Conservation (phyloP, 2,113 vertebrate genomes). For the Verasper variegatus region DNA sequence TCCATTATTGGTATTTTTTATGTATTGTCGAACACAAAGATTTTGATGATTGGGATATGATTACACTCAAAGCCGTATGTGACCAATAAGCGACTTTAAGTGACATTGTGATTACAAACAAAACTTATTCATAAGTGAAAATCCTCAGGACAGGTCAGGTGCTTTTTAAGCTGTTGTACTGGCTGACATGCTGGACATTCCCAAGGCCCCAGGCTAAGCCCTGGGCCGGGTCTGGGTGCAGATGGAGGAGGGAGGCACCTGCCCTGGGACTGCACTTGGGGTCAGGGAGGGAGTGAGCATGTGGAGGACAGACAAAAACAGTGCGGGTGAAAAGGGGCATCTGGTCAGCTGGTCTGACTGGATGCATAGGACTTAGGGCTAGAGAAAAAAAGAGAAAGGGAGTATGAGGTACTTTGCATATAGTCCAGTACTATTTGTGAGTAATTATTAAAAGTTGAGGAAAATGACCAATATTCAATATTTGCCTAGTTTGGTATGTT, state of each 20-base stretch:
- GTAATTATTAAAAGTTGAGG: too few species aligned
- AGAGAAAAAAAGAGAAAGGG: too few species aligned
- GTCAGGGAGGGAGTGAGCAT: constrained; percentile 20
- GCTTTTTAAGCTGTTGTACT: constrained; percentile 33
- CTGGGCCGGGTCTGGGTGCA: not conserved
- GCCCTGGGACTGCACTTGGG: not conserved
- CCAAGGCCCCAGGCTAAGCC: constrained; percentile 16
- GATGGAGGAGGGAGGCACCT: constrained; percentile 21
- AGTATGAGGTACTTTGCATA: too few species aligned
- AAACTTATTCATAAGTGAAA: not conserved
- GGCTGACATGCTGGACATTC: constrained; percentile 30
- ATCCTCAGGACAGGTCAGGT: constrained; percentile 28
- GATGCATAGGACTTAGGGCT: not conserved
- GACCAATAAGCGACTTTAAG: not conserved
- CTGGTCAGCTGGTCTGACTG: constrained; percentile 5
- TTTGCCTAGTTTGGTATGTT: not conserved
- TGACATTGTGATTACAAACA: constrained; percentile 16
- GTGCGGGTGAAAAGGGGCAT: not conserved
- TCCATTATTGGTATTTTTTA: too few species aligned
- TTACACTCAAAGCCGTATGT: not conserved
- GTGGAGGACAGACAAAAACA: constrained; percentile 17
- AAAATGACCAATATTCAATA: not conserved
- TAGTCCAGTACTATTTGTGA: too few species aligned
- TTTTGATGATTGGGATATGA: not conserved
- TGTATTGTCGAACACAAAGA: too few species aligned